A percentile compares a stretch with the other conserved stretches of the same genome.
Conservation (phyloP, 2,113 vertebrate genomes). For the Arizona elegans region DNA sequence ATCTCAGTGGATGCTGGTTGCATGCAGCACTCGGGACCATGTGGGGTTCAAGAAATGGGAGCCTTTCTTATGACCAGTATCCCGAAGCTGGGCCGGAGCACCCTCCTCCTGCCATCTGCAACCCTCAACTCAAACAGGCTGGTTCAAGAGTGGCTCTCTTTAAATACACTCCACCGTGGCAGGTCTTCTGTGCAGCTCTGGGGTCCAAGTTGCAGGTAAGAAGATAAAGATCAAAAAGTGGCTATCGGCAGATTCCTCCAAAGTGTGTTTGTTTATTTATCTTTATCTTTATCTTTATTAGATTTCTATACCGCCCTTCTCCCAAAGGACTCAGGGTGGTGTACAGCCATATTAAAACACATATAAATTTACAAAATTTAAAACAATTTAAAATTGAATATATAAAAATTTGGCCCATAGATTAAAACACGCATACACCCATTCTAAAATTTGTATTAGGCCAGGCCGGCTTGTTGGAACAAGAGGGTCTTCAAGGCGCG, state of each 20-base stretch:
- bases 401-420: no score
- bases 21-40: neutral
- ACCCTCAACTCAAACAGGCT: neutral
- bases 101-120: neutral
- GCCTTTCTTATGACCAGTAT: rapidly evolving
- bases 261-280: neutral
- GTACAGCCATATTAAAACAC: no score
- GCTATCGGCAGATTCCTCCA: neutral
- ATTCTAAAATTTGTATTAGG: no score
- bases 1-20: rapidly evolving
- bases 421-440: no score
- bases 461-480: no score
- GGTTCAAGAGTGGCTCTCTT: slow-evolving; percentile 36
- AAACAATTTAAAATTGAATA: no score
- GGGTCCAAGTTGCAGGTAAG: slow-evolving; percentile 60
- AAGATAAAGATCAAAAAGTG: neutral
- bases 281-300: no score
- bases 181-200: slow-evolving; percentile 60
- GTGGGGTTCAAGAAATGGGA: rapidly evolving
- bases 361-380: no score
- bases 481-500: no score
- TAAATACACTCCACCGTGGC: slow-evolving; percentile 53
- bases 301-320: no score
- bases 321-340: no score
- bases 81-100: rapidly evolving